A percentile compares a stretch with the other conserved stretches of the same genome.
phyloP scores from a whole-genome alignment of 1,140 invertebrate species.

The Orchestia grillus region DNA sequence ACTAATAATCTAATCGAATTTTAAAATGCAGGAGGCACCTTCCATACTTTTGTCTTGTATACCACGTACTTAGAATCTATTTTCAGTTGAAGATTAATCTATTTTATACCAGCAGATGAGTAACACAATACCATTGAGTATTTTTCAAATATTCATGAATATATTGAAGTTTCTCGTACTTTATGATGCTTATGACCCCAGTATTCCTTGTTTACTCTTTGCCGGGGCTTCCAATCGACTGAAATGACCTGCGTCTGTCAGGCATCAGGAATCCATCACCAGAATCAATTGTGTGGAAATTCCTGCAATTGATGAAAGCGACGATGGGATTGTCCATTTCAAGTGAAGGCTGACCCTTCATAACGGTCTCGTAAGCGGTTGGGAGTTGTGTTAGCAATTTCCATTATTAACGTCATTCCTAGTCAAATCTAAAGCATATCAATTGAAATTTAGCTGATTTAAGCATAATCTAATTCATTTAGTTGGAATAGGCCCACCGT shows the following conservation, averaged over 20 bases:
- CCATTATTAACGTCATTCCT: not conserved
- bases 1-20: too few relatives aligned
- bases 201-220: not conserved
- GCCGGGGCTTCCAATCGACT: not conserved
- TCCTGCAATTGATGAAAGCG: not conserved
- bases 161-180: not conserved
- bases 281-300: not conserved
- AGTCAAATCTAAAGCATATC: too few relatives aligned
- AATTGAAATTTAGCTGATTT: not conserved
- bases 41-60: too few relatives aligned
- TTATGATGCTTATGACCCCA: not conserved
- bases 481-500: not conserved
- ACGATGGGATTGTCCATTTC: not conserved
- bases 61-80: too few relatives aligned
- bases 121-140: too few relatives aligned
- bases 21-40: too few relatives aligned
- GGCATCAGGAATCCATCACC: not conserved
- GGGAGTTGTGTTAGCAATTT: not conserved
- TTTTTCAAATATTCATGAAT: not conserved
- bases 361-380: not conserved
- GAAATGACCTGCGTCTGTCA: not conserved
- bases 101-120: too few relatives aligned
- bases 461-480: not conserved
- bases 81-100: too few relatives aligned
- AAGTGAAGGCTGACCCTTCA: too few relatives aligned